Evolutionary conservation across 2,113 vertebrate species (phyloP), one percentile per base, ranked within the genome.

Genomic region (Myotis davidii): DNA sequence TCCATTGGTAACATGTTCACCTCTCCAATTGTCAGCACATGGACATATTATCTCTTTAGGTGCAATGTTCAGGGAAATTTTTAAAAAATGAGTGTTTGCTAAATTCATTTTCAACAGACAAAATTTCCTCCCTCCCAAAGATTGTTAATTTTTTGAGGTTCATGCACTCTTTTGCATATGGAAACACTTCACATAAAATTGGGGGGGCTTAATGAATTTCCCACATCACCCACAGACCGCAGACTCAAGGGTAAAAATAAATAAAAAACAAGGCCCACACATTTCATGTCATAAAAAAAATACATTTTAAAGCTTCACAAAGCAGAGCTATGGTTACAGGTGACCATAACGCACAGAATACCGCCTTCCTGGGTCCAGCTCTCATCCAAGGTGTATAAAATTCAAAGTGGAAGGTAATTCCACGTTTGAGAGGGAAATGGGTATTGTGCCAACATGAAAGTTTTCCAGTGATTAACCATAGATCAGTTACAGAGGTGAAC

Each of bases 171-270:
- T 90, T 39, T 86, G 54, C n/a, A 52, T 10, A 54, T 8, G 37
- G 82, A 85, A 95, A 93, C 85, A 65, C 54, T 73, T 91, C 45
- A 76, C 11, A 32, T 56, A 37, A 88, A 65, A 79, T 74, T 42
- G 48, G 21, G 32, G 69, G 23, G 42, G 6, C 82, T 32, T 72
- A 37, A 29, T 70, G 54, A 87, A 69, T 96, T 88, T 92, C 34
- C 16, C 29, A 37, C 12, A 54, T 65, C n/a, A 56, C 21, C 32
- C 32, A 18, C 7, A 34, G 50, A 76, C 52, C 32, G 23, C 16
- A 84, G 20, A 39, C 9, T 11, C 65, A 50, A 95, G 39, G 18
- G 67, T 42, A 69, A 90, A 88, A 93, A 45, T 34, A 79, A 90
- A 61, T 70, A 39, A 86, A 85, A 85, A 93, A 59, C 27, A 83